Conservation (phyloP, 1,140 invertebrate species). For the Ceratina calcarata region DNA sequence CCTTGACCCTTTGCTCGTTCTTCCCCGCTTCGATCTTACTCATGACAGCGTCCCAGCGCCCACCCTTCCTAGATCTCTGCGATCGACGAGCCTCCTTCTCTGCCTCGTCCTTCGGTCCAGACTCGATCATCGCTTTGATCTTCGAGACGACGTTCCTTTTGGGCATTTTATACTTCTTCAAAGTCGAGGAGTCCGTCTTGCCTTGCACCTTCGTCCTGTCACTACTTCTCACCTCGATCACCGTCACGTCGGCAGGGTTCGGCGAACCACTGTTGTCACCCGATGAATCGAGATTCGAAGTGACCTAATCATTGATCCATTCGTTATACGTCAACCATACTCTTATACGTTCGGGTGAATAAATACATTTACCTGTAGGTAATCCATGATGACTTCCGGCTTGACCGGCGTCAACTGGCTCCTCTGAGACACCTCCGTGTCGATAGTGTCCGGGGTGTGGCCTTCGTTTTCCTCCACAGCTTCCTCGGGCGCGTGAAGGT, state of each 20-base stretch:
- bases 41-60: conserved; percentile 90
- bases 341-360: background rate
- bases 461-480: conserved; percentile 66
- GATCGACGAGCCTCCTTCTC: conserved; percentile 70
- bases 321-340: background rate
- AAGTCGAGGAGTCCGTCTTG: conserved; percentile 69
- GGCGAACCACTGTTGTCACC: conserved; percentile 59
- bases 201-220: conserved; percentile 52
- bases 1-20: conserved; percentile 82
- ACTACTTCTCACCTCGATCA: conserved; percentile 79
- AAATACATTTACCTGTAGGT: conserved; percentile 58
- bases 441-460: conserved; percentile 72
- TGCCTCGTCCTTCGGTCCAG: conserved; percentile 78
- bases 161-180: conserved; percentile 89
- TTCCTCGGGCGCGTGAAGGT: conserved; percentile 65
- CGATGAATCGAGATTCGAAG: conserved; percentile 56
- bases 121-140: conserved; percentile 86
- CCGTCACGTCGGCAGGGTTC: conserved; percentile 55
- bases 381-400: conserved; percentile 62
- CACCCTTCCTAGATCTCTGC: conserved; percentile 78
- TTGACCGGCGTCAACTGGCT: conserved; percentile 71
- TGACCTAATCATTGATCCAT: conserved; percentile 21
- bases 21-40: conserved; percentile 89
- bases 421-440: conserved; percentile 75
- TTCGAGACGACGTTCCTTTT: conserved; percentile 88